These are phyloP conservation scores for Ophion slaviceki DNA, from an alignment of 2,888 invertebrate species.

Conservation along the genomic window DNA sequence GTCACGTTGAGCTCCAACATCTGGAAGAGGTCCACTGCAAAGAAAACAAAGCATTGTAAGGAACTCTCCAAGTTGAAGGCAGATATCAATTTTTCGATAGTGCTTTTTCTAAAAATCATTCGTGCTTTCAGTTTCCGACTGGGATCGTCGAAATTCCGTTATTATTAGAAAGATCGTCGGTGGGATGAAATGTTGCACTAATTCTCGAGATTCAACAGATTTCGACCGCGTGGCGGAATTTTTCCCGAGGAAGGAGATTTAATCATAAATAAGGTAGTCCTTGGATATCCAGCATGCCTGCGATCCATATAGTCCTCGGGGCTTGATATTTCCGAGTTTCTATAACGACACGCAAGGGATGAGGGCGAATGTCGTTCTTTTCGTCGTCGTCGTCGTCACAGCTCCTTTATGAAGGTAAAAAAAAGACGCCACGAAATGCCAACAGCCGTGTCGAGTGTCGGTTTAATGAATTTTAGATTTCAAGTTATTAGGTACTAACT, in stretches of 20 bases:
- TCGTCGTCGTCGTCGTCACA: slow-evolving; percentile 43
- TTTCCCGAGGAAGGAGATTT: neutral
- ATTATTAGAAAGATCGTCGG: neutral
- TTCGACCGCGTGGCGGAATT: neutral
- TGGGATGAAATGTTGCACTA: neutral
- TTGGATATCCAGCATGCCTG: slow-evolving; percentile 34
- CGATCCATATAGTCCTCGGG: slow-evolving; percentile 44
- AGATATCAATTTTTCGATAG: no score
- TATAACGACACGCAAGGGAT: slow-evolving; percentile 52
- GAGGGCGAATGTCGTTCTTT: slow-evolving; percentile 18
- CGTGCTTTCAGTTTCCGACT: no score
- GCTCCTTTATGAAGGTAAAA: slow-evolving; percentile 57
- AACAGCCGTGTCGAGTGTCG: slow-evolving; percentile 60
- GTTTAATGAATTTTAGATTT: slow-evolving; percentile 81
- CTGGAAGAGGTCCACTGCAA: slow-evolving; percentile 97
- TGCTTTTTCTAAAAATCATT: no score
- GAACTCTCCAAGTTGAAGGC: no score
- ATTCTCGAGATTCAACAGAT: neutral
- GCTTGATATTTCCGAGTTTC: slow-evolving; percentile 58
- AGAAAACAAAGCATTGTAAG: slow-evolving; percentile 72
- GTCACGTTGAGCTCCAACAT: slow-evolving; percentile 98
- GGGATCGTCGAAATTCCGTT: no score
- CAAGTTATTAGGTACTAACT: slow-evolving; percentile 77
- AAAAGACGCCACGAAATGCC: slow-evolving; percentile 44
- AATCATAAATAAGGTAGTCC: slow-evolving; percentile 26